Percentiles rank a stretch among this genome's conserved stretches.
Evolutionary conservation across 2,888 invertebrate species (phyloP).

Genomic region (Polydesmus complanatus): DNA sequence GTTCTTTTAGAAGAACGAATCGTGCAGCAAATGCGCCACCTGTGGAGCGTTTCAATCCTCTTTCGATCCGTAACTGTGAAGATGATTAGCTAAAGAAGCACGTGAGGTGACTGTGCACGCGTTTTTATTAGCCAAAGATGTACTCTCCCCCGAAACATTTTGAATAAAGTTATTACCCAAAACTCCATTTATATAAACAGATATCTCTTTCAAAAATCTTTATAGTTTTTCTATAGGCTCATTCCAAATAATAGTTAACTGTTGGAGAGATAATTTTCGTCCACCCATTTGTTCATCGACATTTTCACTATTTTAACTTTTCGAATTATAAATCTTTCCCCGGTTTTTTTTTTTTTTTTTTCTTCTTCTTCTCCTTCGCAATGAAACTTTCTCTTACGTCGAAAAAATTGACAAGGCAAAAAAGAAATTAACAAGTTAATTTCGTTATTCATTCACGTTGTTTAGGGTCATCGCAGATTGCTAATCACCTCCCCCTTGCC

Average conservation of each 20-base stretch:
- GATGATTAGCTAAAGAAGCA: not conserved
- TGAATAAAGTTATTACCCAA: not conserved
- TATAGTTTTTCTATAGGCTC: no score
- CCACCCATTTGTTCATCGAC: no score
- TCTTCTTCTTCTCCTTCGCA: no score
- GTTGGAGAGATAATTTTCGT: no score
- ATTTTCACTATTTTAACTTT: no score
- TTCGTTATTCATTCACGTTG: not conserved
- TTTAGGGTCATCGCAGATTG: not conserved
- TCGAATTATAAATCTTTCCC: no score
- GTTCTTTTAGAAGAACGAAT: not conserved
- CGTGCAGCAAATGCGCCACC: not conserved
- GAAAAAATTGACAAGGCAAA: not conserved
- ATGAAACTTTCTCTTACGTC: no score
- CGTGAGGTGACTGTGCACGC: not conserved
- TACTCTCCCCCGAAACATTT: not conserved
- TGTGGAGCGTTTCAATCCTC: not conserved
- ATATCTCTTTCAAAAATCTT: not conserved
- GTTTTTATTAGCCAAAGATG: no score
- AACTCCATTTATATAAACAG: not conserved
- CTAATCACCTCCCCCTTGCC: not conserved
- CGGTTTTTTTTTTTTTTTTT: no score
- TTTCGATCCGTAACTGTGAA: not conserved
- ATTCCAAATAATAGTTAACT: no score
- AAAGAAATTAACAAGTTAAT: not conserved